Base-by-base conservation (phyloP, 2,113 vertebrate genomes). In the Sakesphorus luctuosus region DNA sequence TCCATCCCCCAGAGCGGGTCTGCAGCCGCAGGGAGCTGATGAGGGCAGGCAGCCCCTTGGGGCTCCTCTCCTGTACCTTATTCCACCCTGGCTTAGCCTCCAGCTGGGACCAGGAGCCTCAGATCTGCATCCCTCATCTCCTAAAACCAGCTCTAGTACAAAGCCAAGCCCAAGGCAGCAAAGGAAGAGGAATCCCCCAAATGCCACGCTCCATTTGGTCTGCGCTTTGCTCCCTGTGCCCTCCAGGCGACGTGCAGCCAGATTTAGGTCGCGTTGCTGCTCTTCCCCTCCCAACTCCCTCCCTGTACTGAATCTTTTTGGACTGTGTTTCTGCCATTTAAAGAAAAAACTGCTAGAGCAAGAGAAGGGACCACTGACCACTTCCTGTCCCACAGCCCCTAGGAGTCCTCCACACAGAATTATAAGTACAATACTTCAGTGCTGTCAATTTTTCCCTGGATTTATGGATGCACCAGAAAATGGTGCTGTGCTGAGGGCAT, bases 161-260 rank as follows among this genome's bases (percentile, higher is more conserved):
- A 96, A 95, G 95, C 74, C 49, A 25, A 94, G 92, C 94, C 87
- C 77, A 89, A 75, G 92, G 95, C 93, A 33, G 78, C 0, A 8
- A 59, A 84, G 90, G 84, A 87, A 84, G 47, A 96, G 93, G 93
- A 95, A 95, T 93, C 74, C 84, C 90, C 66, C 0, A 7, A 82
- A 94, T 33, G 77, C 84, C 0, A 11, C 0, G 25, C 84, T 96
- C 93, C 93, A 96, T 87, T 94, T 87, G 91, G 82, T 87, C 75
- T 66, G 67, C 0, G 74, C 61, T 95, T 23, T 31, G 92, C 95
- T 96, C 92, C 92, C 49, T 6, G 88, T 63, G 92, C 92, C 95
- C 94, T 91, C 74, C 8, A 74, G 95, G 95, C 50, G 24, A 87
- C 2, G 29, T 2, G 63, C 84, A 91, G 91, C 56, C 14, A 2